phyloP scores from a whole-genome alignment of 35 echinoderm and acorn worm genomes.

The Strongylocentrotus purpuratus region DNA sequence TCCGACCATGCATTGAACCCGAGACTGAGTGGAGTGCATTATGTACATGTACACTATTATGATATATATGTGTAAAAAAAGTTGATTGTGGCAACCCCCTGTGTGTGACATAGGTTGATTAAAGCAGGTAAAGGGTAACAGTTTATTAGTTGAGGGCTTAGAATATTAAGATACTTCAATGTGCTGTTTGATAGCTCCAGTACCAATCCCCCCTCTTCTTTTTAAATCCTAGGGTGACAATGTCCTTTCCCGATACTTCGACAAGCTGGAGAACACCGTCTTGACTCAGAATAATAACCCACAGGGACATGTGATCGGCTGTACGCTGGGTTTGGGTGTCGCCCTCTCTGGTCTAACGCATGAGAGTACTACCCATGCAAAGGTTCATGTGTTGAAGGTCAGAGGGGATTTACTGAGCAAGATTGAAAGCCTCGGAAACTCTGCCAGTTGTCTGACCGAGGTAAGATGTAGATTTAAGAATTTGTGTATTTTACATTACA shows the following conservation, averaged over 20 bases:
- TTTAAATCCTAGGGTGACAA: background rate
- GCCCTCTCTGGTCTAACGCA: background rate
- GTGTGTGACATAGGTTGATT: no score
- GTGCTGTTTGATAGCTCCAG: background rate
- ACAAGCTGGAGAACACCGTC: background rate
- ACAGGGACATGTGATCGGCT: background rate
- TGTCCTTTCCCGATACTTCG: background rate
- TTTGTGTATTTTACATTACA: background rate
- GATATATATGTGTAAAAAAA: no score
- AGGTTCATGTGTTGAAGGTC: slow-evolving; percentile 5
- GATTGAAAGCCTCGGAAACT: background rate
- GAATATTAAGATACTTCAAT: no score
- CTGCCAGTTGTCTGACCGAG: background rate
- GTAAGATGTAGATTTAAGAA: background rate
- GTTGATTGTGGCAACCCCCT: no score
- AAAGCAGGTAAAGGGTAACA: no score
- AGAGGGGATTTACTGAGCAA: background rate
- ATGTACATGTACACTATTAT: no score
- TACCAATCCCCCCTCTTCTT: background rate
- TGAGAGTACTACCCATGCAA: slow-evolving; percentile 12
- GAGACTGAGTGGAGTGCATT: no score
- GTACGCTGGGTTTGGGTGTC: slow-evolving; percentile 20
- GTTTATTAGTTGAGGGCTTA: no score
- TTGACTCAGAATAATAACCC: background rate
- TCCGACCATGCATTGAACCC: no score